phyloP scores from a whole-genome alignment of 2,888 invertebrate genomes.

The Hipparchia semele region DNA sequence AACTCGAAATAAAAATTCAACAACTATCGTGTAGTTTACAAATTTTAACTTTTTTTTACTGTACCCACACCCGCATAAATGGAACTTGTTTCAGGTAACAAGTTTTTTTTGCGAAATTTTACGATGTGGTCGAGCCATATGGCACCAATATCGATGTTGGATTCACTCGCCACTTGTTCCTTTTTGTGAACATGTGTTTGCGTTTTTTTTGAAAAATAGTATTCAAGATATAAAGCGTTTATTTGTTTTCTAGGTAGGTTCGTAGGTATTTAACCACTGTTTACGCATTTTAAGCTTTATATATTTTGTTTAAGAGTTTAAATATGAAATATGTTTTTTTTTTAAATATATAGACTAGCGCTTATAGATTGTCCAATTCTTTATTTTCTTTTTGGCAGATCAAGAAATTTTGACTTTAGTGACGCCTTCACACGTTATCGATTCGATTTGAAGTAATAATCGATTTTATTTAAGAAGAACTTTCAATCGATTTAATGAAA shows the following conservation, averaged over 20 bases:
- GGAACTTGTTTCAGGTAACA: slow-evolving; percentile 39
- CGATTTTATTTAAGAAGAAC: too few species aligned
- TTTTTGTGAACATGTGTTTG: slow-evolving; percentile 34
- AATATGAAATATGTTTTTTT: too few species aligned
- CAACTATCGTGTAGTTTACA: background rate
- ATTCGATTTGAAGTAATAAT: too few species aligned
- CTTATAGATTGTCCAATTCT: too few species aligned
- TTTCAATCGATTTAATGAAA: too few species aligned
- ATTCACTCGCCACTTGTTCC: slow-evolving; percentile 28
- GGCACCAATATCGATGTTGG: slow-evolving; percentile 33
- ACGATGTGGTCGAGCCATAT: slow-evolving; percentile 38
- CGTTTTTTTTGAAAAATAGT: slow-evolving; percentile 22
- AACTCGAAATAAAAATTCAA: background rate
- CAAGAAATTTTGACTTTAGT: too few species aligned
- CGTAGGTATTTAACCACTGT: too few species aligned
- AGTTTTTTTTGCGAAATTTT: slow-evolving; percentile 39
- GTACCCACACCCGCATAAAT: slow-evolving; percentile 14
- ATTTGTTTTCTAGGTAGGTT: background rate
- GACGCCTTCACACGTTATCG: too few species aligned
- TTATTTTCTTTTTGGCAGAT: too few species aligned
- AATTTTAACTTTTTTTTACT: slow-evolving; percentile 14
- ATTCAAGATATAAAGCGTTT: background rate
- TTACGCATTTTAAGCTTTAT: too few species aligned
- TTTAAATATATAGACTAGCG: too few species aligned
- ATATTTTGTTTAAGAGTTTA: too few species aligned